These are phyloP conservation scores for Neomorphus geoffroyi DNA, from an alignment of 2,797 vertebrate species.

Conservation along the genomic window DNA sequence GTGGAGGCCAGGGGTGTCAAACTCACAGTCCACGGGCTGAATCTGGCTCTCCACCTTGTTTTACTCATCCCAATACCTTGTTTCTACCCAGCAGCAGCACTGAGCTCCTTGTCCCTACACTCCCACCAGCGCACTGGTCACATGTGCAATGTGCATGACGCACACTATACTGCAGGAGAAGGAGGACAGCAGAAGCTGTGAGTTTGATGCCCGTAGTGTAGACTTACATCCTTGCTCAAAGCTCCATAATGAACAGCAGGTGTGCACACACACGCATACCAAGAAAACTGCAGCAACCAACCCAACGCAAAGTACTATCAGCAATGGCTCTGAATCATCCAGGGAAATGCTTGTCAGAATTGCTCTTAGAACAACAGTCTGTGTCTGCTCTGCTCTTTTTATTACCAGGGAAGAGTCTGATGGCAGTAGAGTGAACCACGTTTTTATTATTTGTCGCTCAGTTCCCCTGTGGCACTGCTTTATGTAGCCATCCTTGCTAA, in stretches of 20 bases:
- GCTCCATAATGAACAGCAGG: rapidly evolving
- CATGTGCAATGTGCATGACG: too few relatives aligned
- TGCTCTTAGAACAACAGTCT: background rate
- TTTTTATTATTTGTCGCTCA: background rate
- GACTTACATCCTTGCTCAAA: background rate
- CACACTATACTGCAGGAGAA: too few relatives aligned
- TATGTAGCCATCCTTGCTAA: background rate
- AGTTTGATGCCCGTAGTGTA: too few relatives aligned
- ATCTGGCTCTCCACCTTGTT: too few relatives aligned
- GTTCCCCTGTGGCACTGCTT: background rate
- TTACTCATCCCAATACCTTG: too few relatives aligned
- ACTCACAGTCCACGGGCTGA: too few relatives aligned
- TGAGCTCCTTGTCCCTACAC: too few relatives aligned
- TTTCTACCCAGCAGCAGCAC: too few relatives aligned
- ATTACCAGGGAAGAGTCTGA: background rate
- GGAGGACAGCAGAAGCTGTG: too few relatives aligned
- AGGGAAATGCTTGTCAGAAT: background rate
- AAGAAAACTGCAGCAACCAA: background rate
- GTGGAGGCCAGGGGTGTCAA: too few relatives aligned
- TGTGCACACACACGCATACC: background rate
- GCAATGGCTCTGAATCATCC: background rate
- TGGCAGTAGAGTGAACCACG: rapidly evolving
- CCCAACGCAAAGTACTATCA: background rate
- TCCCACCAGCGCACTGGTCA: too few relatives aligned
- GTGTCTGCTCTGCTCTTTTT: background rate